These are phyloP conservation scores for Dipodomys merriami DNA, from an alignment of 2,113 vertebrate genomes.

Conservation along the genomic window DNA sequence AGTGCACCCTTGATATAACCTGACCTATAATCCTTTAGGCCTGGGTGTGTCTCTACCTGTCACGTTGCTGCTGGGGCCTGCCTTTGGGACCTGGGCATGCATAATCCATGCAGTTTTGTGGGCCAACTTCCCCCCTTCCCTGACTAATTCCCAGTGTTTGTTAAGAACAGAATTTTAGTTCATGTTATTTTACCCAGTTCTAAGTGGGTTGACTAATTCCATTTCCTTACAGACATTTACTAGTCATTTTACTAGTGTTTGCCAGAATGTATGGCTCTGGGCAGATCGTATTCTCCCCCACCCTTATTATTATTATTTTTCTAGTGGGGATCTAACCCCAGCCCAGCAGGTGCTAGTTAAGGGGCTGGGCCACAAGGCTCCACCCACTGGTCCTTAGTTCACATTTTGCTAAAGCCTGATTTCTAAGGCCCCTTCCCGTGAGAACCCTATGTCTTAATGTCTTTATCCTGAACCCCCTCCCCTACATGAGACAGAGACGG, in stretches of 20 bases:
- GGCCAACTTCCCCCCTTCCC: background rate
- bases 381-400: background rate
- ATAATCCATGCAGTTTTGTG: background rate
- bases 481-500: background rate
- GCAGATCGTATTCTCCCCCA: background rate
- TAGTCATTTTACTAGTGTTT: background rate
- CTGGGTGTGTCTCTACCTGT: slow-evolving; percentile 41
- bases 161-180: background rate
- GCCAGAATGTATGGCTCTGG: background rate
- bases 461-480: background rate
- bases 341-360: background rate
- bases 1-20: slow-evolving; percentile 51
- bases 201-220: background rate
- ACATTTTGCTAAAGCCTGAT: background rate
- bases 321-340: background rate
- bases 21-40: slow-evolving; percentile 71
- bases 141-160: background rate
- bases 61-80: background rate
- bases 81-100: background rate
- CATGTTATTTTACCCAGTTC: background rate
- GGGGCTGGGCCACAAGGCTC: too few species aligned
- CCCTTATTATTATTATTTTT: background rate
- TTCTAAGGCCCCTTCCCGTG: background rate
- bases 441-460: background rate
- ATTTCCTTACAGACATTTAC: background rate